phyloP scores from a whole-genome alignment of 2,797 vertebrate genomes.

The Delichon dasypus region DNA sequence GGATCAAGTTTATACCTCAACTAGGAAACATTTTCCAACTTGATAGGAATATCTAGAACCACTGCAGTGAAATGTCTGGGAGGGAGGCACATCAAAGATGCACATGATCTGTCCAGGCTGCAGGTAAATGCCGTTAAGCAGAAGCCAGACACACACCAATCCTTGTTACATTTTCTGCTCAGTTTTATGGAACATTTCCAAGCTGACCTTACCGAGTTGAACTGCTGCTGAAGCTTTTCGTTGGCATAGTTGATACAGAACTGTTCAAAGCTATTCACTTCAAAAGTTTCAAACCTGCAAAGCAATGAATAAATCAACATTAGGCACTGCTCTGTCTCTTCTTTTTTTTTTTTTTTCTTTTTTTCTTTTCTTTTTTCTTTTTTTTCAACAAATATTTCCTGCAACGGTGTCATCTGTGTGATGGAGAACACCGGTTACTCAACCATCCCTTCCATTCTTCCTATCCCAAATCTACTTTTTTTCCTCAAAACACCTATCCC shows the following conservation, averaged over 20 bases:
- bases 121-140: not conserved
- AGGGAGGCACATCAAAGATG: not conserved
- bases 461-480: not conserved
- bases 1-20: too few relatives aligned
- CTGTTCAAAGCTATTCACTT: conserved; percentile 96
- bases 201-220: conserved; percentile 87
- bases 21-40: not conserved
- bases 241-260: conserved; percentile 99
- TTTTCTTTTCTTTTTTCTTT: too few relatives aligned
- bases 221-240: conserved; percentile 98
- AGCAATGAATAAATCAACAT: conserved; percentile 26
- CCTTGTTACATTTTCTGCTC: not conserved
- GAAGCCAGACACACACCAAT: not conserved
- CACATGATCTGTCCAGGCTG: accelerated
- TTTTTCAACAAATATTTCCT: too few relatives aligned
- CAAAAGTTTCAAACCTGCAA: conserved; percentile 94
- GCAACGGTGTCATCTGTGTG: accelerated
- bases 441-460: accelerated
- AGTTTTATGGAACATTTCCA: not conserved
- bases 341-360: too few relatives aligned
- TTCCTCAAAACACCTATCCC: not conserved
- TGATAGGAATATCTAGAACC: not conserved
- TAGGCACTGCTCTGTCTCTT: not conserved
- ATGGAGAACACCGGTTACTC: not conserved
- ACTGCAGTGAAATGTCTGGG: not conserved